Conservation (phyloP, 2,888 invertebrate genomes). For the Caenorhabditis sp. region DNA sequence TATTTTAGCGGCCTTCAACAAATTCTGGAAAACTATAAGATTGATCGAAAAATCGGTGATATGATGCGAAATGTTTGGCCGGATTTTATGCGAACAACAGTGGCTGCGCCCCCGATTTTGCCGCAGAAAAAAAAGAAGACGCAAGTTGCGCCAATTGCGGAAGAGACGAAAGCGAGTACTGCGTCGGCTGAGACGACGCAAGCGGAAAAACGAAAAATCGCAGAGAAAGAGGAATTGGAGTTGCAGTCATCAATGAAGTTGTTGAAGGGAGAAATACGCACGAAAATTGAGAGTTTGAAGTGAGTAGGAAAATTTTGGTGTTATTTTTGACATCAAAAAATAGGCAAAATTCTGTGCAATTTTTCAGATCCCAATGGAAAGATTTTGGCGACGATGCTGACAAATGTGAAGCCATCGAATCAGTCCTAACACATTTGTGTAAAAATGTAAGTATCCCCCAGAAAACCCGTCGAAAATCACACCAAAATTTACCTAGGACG, state of each 20-base stretch:
- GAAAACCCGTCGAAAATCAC: background rate
- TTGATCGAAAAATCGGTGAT: slow-evolving; percentile 47
- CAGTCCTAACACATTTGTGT: slow-evolving; percentile 17
- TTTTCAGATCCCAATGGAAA: slow-evolving; percentile 20
- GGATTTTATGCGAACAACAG: slow-evolving; percentile 38
- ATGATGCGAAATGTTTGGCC: slow-evolving; percentile 39
- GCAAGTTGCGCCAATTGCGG: background rate
- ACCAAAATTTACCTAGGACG: slow-evolving; percentile 41
- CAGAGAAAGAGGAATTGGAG: slow-evolving; percentile 18
- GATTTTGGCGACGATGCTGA: slow-evolving; percentile 38
- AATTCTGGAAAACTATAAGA: slow-evolving; percentile 44
- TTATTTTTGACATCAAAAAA: background rate
- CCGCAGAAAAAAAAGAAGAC: background rate
- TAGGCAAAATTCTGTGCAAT: background rate
- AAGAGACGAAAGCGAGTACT: background rate
- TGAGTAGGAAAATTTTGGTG: slow-evolving; percentile 1
- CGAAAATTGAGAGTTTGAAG: slow-evolving; percentile 24
- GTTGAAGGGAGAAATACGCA: slow-evolving; percentile 21
- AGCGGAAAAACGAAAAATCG: background rate
- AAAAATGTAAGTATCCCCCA: slow-evolving; percentile 14
- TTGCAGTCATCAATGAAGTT: slow-evolving; percentile 8
- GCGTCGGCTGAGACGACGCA: background rate
- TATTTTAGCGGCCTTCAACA: slow-evolving; percentile 23
- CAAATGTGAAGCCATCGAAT: slow-evolving; percentile 41
- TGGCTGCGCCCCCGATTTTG: background rate